Percentiles rank a stretch among this genome's conserved stretches.
phyloP scores from a whole-genome alignment of 2,113 vertebrate species.

The Isurus oxyrinchus region DNA sequence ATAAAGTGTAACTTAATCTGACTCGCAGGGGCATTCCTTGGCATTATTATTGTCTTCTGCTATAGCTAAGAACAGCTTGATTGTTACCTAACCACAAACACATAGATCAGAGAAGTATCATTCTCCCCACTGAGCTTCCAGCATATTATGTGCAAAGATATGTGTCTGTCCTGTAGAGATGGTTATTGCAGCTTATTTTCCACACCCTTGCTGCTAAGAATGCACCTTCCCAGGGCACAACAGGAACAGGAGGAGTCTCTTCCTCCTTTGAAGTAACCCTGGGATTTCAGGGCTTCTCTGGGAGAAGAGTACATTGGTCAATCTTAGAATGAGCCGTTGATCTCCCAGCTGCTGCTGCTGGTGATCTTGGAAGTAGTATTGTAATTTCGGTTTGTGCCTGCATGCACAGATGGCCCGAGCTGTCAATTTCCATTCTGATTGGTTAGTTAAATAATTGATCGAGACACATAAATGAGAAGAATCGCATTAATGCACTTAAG shows the following conservation, averaged over 20 bases:
- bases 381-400: neutral
- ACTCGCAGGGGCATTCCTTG: constrained; percentile 1
- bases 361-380: neutral
- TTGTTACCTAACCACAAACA: neutral
- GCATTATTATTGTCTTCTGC: neutral
- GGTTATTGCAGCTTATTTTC: neutral
- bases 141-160: neutral
- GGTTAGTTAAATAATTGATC: neutral
- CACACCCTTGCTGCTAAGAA: neutral
- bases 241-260: neutral
- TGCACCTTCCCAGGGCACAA: neutral
- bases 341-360: neutral
- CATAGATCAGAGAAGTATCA: neutral
- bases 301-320: neutral
- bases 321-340: neutral
- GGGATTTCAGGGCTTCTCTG: neutral
- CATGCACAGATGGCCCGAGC: neutral
- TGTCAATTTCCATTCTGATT: neutral
- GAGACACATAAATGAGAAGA: neutral
- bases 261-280: neutral
- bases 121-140: neutral
- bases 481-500: neutral
- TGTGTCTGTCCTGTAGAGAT: neutral
- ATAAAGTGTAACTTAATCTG: constrained; percentile 22
- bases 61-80: constrained; percentile 6